Evolutionary conservation across 2,113 vertebrate species (phyloP).

Genomic region (Isichthys henryi): DNA sequence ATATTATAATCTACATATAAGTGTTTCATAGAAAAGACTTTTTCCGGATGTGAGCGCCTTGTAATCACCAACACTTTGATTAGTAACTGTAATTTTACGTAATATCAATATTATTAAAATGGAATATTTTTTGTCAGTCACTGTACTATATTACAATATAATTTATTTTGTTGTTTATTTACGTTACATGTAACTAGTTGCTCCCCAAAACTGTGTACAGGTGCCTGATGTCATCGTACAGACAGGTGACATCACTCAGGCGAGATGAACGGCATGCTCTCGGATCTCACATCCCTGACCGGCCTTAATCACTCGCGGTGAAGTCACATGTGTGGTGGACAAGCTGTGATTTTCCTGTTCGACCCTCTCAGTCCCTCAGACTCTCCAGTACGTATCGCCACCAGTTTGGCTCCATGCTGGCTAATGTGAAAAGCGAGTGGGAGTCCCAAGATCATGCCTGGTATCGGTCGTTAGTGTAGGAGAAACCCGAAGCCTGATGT

Average conservation of each 20-base stretch:
- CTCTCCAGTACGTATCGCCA: background rate
- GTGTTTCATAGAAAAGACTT: background rate
- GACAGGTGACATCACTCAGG: background rate
- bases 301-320: background rate
- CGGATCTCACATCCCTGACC: background rate
- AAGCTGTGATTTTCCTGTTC: background rate
- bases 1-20: background rate
- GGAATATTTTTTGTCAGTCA: background rate
- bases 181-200: background rate
- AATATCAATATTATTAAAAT: background rate
- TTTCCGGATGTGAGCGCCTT: background rate
- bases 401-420: background rate
- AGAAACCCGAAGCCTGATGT: background rate
- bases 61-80: background rate
- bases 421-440: background rate
- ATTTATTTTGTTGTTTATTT: background rate
- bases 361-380: background rate
- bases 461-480: background rate
- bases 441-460: background rate
- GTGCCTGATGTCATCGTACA: background rate
- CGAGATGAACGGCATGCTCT: background rate
- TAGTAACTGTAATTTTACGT: background rate
- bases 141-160: background rate
- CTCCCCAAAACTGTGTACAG: background rate
- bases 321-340: background rate